A percentile compares a stretch with the other conserved stretches of the same genome.
phyloP scores from a whole-genome alignment of 2,113 vertebrate species.

The Dipodomys merriami region DNA sequence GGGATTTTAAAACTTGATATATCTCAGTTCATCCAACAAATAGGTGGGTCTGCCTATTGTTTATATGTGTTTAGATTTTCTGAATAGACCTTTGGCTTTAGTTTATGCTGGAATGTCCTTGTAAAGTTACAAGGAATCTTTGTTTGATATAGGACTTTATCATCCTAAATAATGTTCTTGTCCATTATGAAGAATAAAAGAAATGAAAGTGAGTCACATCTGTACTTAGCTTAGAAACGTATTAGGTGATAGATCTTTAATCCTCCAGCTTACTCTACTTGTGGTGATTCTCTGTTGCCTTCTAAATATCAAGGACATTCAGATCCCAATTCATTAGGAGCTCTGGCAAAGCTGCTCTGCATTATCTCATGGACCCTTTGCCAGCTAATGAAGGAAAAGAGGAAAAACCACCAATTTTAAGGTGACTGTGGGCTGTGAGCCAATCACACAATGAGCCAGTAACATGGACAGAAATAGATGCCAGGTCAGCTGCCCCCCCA shows the following conservation, averaged over 20 bases:
- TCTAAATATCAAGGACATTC: neutral
- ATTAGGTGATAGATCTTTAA: neutral
- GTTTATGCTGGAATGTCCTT: neutral
- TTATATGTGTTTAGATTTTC: neutral
- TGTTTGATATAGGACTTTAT: neutral
- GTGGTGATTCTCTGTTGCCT: neutral
- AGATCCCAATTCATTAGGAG: neutral
- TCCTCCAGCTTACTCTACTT: neutral
- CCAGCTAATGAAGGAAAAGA: neutral
- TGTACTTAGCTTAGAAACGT: neutral
- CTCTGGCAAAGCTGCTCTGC: neutral
- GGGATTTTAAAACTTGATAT: neutral
- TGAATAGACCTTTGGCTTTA: neutral
- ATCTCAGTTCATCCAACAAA: neutral
- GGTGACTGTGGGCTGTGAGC: neutral
- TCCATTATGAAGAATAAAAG: neutral
- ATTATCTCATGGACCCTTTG: neutral
- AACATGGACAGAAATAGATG: neutral
- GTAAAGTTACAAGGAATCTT: neutral
- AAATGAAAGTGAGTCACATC: neutral
- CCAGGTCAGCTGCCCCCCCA: neutral
- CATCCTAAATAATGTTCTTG: neutral
- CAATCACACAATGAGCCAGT: neutral
- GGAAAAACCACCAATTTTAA: neutral
- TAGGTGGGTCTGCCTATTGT: neutral